Evolutionary conservation across 2,888 invertebrate species (phyloP), one percentile per base, ranked within the genome.

Genomic region (Hirtodrosophila duncani): DNA sequence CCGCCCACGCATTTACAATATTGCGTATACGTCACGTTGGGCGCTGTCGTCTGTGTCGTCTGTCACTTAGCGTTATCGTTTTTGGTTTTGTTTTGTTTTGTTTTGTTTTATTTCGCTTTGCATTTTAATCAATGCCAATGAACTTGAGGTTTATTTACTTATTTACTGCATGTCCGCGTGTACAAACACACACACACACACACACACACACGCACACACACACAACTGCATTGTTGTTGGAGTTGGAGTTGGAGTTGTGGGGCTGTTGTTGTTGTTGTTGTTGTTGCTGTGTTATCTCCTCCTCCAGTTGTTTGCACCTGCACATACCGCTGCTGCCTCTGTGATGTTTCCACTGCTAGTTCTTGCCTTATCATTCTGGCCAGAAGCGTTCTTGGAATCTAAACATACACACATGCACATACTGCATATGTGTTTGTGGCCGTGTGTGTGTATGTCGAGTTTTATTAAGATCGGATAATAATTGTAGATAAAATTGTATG

Each of bases 101-200:
- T 44, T 62, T 55, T 41, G 30, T 34, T 60, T 36, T 26, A 38
- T 43, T 52, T 38, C 38, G 33, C 37, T 48, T 52, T 56, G 63
- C 56, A 57, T 67, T 70, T 67, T 56, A 67, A 74, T 78, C 61
- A 75, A 67, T 75, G 74, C 72, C 77, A 75, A 71, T 75, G 65
- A 74, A 74, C 65, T 77, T 77, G 68, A 62, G 37, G 68, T 62
- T 67, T 67, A 67, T 51, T 59, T 45, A 39, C 44, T 48, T 46
- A 16, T 52, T 48, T 30, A 24, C 17, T 37, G 16, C 9, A 7
- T 21, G 23, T 11, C 29, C 14, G 6, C 7, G 13, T 11, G 8
- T 13, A 11, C 7, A 14, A 29, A 8, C 37, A 31, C 24, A 20
- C 20, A 14, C 20, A 20, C 29, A 37, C 29, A 23, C 27, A 30